Percentiles rank a stretch among this genome's conserved stretches.
These are phyloP conservation scores for Drosophila repletoides DNA, from an alignment of 1,140 invertebrate genomes.

Conservation along the genomic window DNA sequence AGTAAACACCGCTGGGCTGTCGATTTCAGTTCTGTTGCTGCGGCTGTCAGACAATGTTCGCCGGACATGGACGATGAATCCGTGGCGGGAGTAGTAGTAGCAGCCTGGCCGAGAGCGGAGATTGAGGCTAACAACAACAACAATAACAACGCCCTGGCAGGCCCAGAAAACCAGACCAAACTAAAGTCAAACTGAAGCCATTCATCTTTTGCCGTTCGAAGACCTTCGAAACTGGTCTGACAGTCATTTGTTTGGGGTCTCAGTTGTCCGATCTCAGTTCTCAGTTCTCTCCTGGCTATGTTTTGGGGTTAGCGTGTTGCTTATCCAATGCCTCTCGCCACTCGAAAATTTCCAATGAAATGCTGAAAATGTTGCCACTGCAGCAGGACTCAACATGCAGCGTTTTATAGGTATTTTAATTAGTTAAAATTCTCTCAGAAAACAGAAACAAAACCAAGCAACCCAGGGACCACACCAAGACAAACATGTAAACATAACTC, in stretches of 20 bases:
- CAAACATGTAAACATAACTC: conserved; percentile 43
- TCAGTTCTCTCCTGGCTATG: conserved; percentile 28
- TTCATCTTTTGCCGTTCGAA: conserved; percentile 77
- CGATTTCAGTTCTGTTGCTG: conserved; percentile 61
- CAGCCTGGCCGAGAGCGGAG: conserved; percentile 23
- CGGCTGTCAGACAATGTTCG: conserved; percentile 61
- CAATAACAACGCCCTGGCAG: conserved; percentile 16
- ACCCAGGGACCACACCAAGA: conserved; percentile 47
- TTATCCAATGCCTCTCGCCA: conserved; percentile 59
- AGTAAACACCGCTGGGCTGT: conserved; percentile 71
- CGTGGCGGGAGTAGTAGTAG: conserved; percentile 24
- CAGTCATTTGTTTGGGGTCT: conserved; percentile 49
- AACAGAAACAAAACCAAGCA: not conserved
- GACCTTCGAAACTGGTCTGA: conserved; percentile 48
- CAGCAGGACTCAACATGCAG: conserved; percentile 68
- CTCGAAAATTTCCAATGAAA: conserved; percentile 70
- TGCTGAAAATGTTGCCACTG: conserved; percentile 57
- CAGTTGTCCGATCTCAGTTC: conserved; percentile 16
- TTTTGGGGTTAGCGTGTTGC: conserved; percentile 70
- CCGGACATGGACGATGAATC: conserved; percentile 35
- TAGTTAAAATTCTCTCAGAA: conserved; percentile 58
- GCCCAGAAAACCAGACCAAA: conserved; percentile 1
- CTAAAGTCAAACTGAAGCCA: conserved; percentile 42
- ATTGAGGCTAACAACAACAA: conserved; percentile 23
- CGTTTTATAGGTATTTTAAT: conserved; percentile 77